These are phyloP conservation scores for Pogonophryne albipinna DNA, from an alignment of 2,797 vertebrate species.

Conservation along the genomic window DNA sequence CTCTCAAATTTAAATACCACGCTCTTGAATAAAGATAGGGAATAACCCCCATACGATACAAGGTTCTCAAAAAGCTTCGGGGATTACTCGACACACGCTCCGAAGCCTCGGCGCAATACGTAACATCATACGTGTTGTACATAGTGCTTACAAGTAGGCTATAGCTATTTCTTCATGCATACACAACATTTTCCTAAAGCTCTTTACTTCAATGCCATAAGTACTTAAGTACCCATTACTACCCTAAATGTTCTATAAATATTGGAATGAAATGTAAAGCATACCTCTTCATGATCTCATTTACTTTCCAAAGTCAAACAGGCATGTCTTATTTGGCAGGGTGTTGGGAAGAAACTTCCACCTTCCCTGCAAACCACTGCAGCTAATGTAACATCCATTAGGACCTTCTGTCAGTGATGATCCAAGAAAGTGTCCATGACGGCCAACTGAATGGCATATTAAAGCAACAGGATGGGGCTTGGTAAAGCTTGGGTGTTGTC, in stretches of 20 bases:
- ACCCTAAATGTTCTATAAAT: constrained; percentile 54
- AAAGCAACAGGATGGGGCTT: constrained; percentile 35
- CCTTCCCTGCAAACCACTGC: constrained; percentile 23
- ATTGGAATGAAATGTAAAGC: constrained; percentile 42
- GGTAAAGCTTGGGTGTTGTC: constrained; percentile 41
- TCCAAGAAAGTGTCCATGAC: constrained; percentile 44
- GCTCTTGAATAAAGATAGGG: too few species aligned
- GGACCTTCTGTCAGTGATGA: constrained; percentile 26
- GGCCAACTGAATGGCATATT: constrained; percentile 46
- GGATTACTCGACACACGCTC: too few species aligned
- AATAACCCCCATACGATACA: too few species aligned
- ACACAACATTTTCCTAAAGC: constrained; percentile 6
- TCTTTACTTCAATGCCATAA: background rate
- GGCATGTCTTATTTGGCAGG: constrained; percentile 48
- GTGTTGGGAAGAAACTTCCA: constrained; percentile 21
- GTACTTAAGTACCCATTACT: constrained; percentile 13
- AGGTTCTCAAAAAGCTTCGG: too few species aligned
- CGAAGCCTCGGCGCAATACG: too few species aligned
- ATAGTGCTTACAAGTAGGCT: background rate
- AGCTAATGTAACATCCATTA: constrained; percentile 43
- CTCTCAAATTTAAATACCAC: too few species aligned
- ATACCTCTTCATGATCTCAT: constrained; percentile 49
- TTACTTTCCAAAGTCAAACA: constrained; percentile 47
- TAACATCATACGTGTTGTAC: too few species aligned
- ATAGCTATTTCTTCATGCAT: background rate